Percentiles rank a stretch among this genome's conserved stretches.
phyloP scores from a whole-genome alignment of 2,113 vertebrate genomes.

The Amblyopsis rosae region DNA sequence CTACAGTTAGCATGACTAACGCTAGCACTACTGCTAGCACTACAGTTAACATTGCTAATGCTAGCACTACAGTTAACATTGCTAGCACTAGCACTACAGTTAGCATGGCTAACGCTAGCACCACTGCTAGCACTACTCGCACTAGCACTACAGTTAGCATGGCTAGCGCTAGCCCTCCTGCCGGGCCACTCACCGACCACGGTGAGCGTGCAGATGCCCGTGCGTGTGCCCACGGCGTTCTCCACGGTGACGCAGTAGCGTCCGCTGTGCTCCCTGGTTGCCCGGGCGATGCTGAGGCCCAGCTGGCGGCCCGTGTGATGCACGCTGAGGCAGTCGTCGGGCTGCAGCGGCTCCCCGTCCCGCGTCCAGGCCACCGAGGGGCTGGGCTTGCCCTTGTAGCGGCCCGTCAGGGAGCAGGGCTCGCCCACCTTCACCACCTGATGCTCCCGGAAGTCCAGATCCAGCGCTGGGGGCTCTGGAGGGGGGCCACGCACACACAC shows the following conservation, averaged over 20 bases:
- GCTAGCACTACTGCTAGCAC: too few relatives aligned
- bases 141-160: background rate
- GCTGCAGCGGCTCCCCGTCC: slow-evolving; percentile 85
- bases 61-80: too few relatives aligned
- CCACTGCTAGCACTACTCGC: too few relatives aligned
- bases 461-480: slow-evolving; percentile 90
- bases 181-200: slow-evolving; percentile 86
- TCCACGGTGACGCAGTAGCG: slow-evolving; percentile 87
- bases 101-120: too few relatives aligned
- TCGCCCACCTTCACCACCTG: slow-evolving; percentile 90
- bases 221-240: slow-evolving; percentile 87
- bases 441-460: slow-evolving; percentile 92
- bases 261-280: slow-evolving; percentile 90
- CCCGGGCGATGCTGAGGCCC: slow-evolving; percentile 82
- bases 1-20: too few relatives aligned
- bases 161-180: background rate
- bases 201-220: slow-evolving; percentile 86
- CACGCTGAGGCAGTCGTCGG: slow-evolving; percentile 81
- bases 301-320: slow-evolving; percentile 83
- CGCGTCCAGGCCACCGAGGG: slow-evolving; percentile 89
- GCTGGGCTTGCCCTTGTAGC: slow-evolving; percentile 87
- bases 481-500: slow-evolving; percentile 15
- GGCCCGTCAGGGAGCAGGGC: slow-evolving; percentile 85
- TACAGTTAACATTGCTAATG: too few relatives aligned
- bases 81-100: too few relatives aligned